A percentile compares a stretch with the other conserved stretches of the same genome.
phyloP scores from a whole-genome alignment of 92 coral and sea anemone genomes.

The Micromussa lordhowensis region DNA sequence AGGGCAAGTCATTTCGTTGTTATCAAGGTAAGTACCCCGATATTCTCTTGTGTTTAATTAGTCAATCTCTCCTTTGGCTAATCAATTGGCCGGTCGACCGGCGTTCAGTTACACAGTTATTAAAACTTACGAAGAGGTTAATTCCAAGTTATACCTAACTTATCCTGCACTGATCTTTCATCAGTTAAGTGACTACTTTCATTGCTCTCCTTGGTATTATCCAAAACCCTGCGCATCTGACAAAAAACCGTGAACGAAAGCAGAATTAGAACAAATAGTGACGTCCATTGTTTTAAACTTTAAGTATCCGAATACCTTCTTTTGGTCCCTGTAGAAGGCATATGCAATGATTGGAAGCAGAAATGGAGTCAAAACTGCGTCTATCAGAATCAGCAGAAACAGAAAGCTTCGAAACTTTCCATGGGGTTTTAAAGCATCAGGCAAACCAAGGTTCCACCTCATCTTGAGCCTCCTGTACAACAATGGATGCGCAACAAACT shows the following conservation, averaged over 20 bases:
- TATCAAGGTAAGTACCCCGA: too few species aligned
- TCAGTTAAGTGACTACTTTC: not conserved
- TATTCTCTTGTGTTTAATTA: not conserved
- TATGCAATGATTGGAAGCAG: conserved; percentile 21
- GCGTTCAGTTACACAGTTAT: too few species aligned
- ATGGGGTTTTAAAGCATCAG: conserved; percentile 20
- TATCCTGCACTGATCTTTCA: not conserved
- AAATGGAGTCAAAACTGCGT: conserved; percentile 21
- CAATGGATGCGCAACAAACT: conserved; percentile 42
- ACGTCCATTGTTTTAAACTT: too few species aligned
- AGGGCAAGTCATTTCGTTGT: too few species aligned
- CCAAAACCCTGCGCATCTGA: not conserved
- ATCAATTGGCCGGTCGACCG: not conserved
- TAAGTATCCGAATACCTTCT: not conserved
- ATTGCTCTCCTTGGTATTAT: not conserved
- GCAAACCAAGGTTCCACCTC: conserved; percentile 46
- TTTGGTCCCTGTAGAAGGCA: conserved; percentile 32
- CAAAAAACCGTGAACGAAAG: too few species aligned
- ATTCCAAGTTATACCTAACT: not conserved
- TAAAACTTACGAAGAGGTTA: too few species aligned
- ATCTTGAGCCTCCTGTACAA: conserved; percentile 23
- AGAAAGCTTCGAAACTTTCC: conserved; percentile 5
- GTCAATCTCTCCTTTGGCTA: not conserved
- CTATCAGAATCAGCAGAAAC: not conserved
- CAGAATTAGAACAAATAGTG: not conserved